Base-by-base conservation (phyloP, 2,797 vertebrate species). In the Oophaga sylvatica region DNA sequence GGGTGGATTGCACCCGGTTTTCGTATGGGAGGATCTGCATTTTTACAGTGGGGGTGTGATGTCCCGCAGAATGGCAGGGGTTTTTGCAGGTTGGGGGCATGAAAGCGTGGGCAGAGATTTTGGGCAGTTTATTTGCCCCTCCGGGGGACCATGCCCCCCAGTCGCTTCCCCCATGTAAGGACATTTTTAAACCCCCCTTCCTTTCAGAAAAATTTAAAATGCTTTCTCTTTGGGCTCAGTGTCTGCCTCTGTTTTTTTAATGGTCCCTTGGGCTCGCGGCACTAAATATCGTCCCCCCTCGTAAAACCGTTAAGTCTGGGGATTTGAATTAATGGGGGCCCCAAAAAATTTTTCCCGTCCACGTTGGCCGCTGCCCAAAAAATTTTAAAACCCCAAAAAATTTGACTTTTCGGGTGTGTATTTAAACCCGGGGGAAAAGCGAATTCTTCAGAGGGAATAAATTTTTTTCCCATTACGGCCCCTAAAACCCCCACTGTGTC, bases 381-480 rank as follows among this genome's bases (percentile, higher is more conserved):
- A n/a, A 48, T 80, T 71, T 79, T 62, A 88, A 29, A 59, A 22
- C 63, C n/a, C n/a, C n/a, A n/a, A 62, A 31, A 79, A 59, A 77
- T 75, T 75, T 80, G 82, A 81, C 67, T 88, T 77, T 75, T 67
- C 57, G 31, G 57, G 53, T 81, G 59, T 79, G 65, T 81, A 67
- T 67, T 75, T 84, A n/a, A 88, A 81, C 87, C 75, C 41, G 12
- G 62, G 17, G n/a, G n/a, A n/a, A n/a, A 84, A 83, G 81, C 56
- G 65, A 79, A 77, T 79, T 79, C 81, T 62, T 68, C 53, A 75
- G 59, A 76, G n/a, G 62, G 67, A 73, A 88, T 85, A 68, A 85
- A 88, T 88, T 80, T 88, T 84, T 88, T n/a, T n/a, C n/a, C n/a
- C 80, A 88, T 88, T 63, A 83, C 53, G 22, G 20, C n/a, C 63